Conservation (phyloP, 2,797 vertebrate genomes). For the Epinephelus awoara region DNA sequence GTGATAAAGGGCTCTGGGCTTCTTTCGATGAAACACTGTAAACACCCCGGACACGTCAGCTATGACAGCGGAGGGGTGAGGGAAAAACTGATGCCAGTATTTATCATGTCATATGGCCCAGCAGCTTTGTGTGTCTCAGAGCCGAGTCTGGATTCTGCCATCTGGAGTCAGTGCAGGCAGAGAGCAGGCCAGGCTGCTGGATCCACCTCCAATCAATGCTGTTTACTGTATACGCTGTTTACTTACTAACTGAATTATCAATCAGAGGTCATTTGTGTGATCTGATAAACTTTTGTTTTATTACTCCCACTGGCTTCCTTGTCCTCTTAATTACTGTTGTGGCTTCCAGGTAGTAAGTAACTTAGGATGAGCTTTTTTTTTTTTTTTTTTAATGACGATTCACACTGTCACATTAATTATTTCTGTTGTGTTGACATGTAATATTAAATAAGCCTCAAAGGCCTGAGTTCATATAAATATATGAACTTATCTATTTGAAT, state of each 20-base stretch:
- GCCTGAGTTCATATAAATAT: not conserved
- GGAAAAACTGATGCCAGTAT: slow-evolving; percentile 56
- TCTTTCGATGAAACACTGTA: slow-evolving; percentile 15
- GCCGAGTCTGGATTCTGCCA: slow-evolving; percentile 51
- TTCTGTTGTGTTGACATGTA: not conserved
- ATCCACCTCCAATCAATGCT: slow-evolving; percentile 5
- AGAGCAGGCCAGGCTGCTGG: slow-evolving; percentile 34
- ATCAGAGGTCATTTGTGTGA: not conserved
- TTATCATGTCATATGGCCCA: slow-evolving; percentile 60
- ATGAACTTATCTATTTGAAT: not conserved
- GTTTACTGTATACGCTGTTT: slow-evolving; percentile 1
- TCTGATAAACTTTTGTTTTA: slow-evolving; percentile 15
- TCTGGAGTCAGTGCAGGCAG: slow-evolving; percentile 48
- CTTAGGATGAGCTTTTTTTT: slow-evolving; percentile 26
- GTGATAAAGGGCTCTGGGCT: not conserved
- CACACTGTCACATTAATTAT: not conserved
- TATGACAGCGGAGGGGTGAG: slow-evolving; percentile 49
- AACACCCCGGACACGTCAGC: slow-evolving; percentile 44
- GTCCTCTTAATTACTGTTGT: not conserved
- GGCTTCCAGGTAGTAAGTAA: not conserved
- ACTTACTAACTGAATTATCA: slow-evolving; percentile 5
- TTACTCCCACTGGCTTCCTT: not conserved
- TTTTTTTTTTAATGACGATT: not conserved
- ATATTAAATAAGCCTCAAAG: slow-evolving; percentile 16
- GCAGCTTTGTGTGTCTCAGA: slow-evolving; percentile 46